phyloP scores from a whole-genome alignment of 2,888 invertebrate genomes.

The Tetragonisca angustula region DNA sequence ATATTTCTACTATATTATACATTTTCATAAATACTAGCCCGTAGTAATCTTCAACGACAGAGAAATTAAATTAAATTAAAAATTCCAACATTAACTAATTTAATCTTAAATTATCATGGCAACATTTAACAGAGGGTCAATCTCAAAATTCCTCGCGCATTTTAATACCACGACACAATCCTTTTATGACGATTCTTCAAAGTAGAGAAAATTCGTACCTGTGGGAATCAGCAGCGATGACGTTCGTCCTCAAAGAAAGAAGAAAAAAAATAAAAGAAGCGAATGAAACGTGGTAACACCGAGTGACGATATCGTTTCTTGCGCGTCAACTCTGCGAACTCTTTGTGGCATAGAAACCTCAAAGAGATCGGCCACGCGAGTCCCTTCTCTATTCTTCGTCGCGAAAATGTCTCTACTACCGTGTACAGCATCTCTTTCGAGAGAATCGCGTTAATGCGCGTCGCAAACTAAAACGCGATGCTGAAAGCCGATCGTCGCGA shows the following conservation, averaged over 20 bases:
- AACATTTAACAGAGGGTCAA: too few species aligned
- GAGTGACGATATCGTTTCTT: conserved; percentile 21
- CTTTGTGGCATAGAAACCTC: conserved; percentile 15
- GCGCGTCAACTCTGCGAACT: conserved; percentile 8
- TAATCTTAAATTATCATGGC: too few species aligned
- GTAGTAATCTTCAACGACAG: too few species aligned
- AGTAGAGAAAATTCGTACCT: conserved; percentile 10
- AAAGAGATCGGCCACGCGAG: conserved; percentile 3
- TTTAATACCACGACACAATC: not conserved
- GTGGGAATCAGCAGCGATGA: not conserved
- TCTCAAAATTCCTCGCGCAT: not conserved
- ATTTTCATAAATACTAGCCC: too few species aligned
- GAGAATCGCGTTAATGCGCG: conserved; percentile 51
- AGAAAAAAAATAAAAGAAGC: not conserved
- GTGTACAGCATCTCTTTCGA: conserved; percentile 55
- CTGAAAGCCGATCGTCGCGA: conserved; percentile 65
- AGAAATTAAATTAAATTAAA: too few species aligned
- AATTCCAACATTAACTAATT: too few species aligned
- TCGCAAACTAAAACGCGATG: conserved; percentile 39
- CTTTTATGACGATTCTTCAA: not conserved
- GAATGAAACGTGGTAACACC: not conserved
- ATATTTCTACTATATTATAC: too few species aligned
- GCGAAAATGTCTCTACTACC: conserved; percentile 33
- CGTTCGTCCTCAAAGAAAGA: not conserved
- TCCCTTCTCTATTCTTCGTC: conserved; percentile 28